These are phyloP conservation scores for Drosophila lacicola DNA, from an alignment of 2,888 invertebrate species.

Conservation along the genomic window DNA sequence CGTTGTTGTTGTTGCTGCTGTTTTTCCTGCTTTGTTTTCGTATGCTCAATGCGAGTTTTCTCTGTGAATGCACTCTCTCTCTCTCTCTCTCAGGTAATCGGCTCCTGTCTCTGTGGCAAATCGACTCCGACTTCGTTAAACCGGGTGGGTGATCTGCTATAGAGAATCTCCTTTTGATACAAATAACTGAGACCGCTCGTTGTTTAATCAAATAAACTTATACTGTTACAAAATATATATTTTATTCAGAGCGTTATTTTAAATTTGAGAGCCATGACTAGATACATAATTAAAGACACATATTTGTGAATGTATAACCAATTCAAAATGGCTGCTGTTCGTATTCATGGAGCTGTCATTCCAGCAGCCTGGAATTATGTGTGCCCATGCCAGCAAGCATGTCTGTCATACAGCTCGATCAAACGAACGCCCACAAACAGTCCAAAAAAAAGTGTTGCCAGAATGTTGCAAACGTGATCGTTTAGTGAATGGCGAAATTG, in stretches of 20 bases:
- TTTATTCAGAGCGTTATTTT: neutral
- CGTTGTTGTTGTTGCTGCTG: conserved; percentile 19
- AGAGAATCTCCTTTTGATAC: conserved; percentile 14
- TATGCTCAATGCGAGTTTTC: conserved; percentile 22
- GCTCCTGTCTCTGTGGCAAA: conserved; percentile 33
- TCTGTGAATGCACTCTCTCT: neutral
- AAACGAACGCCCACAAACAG: conserved; percentile 10
- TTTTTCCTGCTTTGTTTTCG: conserved; percentile 37
- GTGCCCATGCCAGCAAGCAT: conserved; percentile 12
- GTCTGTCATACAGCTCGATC: conserved; percentile 30
- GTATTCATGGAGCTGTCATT: neutral
- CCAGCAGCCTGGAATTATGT: conserved; percentile 22
- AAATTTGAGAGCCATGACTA: conserved; percentile 2
- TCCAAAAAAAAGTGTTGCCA: conserved; percentile 48
- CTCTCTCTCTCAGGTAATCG: conserved; percentile 30
- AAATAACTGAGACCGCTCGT: neutral
- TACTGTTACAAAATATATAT: neutral
- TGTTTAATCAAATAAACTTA: conserved; percentile 2
- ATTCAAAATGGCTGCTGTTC: conserved; percentile 29
- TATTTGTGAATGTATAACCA: neutral
- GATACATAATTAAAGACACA: neutral
- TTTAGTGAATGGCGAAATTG: conserved; percentile 40
- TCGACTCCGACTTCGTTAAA: conserved; percentile 16
- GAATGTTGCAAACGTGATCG: conserved; percentile 25
- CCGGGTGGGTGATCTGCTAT: conserved; percentile 32